phyloP scores from a whole-genome alignment of 2,888 invertebrate genomes.

The Cotesia congregata region DNA sequence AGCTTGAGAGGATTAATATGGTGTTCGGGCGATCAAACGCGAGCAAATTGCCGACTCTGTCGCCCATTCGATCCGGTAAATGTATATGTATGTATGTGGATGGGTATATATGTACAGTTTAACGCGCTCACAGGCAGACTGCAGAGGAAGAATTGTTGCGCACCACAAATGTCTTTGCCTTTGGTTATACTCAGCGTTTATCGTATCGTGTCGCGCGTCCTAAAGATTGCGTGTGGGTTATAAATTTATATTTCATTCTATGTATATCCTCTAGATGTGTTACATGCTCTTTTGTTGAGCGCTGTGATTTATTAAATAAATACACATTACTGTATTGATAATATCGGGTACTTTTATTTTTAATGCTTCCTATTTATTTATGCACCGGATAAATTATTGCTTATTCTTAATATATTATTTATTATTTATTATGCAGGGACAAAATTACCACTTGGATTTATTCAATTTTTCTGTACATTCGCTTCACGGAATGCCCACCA shows the following conservation, averaged over 20 bases:
- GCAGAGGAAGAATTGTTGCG: slow-evolving; percentile 24
- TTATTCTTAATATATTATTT: too few species aligned
- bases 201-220: slow-evolving; percentile 20
- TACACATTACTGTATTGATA: not conserved
- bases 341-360: not conserved
- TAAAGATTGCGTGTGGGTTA: slow-evolving; percentile 23
- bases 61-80: slow-evolving; percentile 26
- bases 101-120: not conserved
- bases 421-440: not conserved
- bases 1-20: slow-evolving; percentile 27
- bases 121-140: slow-evolving; percentile 20
- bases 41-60: slow-evolving; percentile 31
- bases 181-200: not conserved
- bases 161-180: slow-evolving; percentile 8
- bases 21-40: slow-evolving; percentile 19
- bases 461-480: not conserved
- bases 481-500: not conserved
- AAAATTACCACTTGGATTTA: not conserved
- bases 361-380: not conserved
- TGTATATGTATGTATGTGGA: not conserved
- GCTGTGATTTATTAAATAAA: not conserved
- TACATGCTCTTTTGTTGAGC: slow-evolving; percentile 16
- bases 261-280: not conserved
- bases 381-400: not conserved
- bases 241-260: slow-evolving; percentile 27